Base-by-base conservation (phyloP, 2,888 invertebrate genomes). In the Eilema depressum region DNA sequence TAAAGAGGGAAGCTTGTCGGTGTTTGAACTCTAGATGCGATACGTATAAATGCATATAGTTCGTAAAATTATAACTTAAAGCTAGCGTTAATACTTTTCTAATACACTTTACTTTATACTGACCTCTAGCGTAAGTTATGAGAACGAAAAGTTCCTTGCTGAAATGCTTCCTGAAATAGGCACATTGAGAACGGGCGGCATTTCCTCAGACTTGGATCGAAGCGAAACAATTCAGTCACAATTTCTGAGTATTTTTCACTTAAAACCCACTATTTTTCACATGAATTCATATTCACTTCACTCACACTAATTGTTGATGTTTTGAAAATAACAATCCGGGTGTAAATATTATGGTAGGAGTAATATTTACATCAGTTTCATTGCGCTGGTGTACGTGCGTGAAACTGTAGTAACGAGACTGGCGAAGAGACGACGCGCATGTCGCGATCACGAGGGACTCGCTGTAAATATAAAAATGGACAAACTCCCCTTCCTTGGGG, bases 401-500 rank as follows among this genome's bases (percentile, higher is more conserved):
- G 93, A 92, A 90, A 92, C 91, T 91, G 92, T 94, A 92, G 92
- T 93, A 89, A 87, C 91, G 83, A 90, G 93, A 95, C 95, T 95
- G 94, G 90, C 93, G 88, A 87, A 89, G 91, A 91, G 91, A 91
- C 94, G 94, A 88, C 94, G 95, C 95, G 95, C 94, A 95, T 94
- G 94, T 94, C 94, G 90, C 89, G 90, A 92, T 93, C 94, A 89
- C 88, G 90, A 92, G 94, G 92, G 93, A 92, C 91, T 88, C 92
- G 93, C 87, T 92, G 92, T 93, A 95, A 95, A 94, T 95, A 94
- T 95, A 95, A 95, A 95, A 95, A 94, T 94, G 94, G 91, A 93
- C 91, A 92, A 93, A 92, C 94, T 95, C 95, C 94, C 95, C 95
- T 95, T 94, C 93, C 84, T 80, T 88, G 87, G 92, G 92, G 92